These are phyloP conservation scores for Trichonephila inaurata DNA, from an alignment of 1,140 invertebrate species.

Conservation along the genomic window DNA sequence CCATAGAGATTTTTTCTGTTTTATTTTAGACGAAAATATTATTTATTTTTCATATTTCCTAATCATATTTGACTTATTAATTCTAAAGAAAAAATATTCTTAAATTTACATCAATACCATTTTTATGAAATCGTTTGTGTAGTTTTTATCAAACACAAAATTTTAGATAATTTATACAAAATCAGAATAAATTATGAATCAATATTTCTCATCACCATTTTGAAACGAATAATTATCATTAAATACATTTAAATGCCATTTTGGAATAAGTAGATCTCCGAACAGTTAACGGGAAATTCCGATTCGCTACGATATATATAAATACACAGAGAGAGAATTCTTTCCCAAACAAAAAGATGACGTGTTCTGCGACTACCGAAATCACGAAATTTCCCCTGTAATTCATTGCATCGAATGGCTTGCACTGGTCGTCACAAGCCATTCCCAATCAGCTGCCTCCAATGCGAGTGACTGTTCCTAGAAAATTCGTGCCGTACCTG, in stretches of 20 bases:
- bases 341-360: constrained; percentile 32
- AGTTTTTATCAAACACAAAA: no score
- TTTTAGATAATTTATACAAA: no score
- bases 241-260: not conserved
- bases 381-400: constrained; percentile 23
- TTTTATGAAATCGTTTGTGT: no score
- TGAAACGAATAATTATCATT: no score
- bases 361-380: not conserved
- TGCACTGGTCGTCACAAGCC: not conserved
- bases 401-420: not conserved
- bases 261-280: not conserved
- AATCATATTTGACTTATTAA: no score
- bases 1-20: no score
- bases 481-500: constrained; percentile 57
- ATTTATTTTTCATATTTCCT: no score
- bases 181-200: no score
- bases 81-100: no score
- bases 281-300: not conserved
- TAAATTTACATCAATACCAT: no score
- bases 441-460: not conserved
- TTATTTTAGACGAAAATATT: no score
- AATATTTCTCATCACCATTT: no score
- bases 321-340: not conserved
- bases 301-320: not conserved
- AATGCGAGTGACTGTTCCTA: not conserved